A percentile compares a stretch with the other conserved stretches of the same genome.
Evolutionary conservation across 1,140 invertebrate species (phyloP).

Genomic region (Armadillidium nasatum): DNA sequence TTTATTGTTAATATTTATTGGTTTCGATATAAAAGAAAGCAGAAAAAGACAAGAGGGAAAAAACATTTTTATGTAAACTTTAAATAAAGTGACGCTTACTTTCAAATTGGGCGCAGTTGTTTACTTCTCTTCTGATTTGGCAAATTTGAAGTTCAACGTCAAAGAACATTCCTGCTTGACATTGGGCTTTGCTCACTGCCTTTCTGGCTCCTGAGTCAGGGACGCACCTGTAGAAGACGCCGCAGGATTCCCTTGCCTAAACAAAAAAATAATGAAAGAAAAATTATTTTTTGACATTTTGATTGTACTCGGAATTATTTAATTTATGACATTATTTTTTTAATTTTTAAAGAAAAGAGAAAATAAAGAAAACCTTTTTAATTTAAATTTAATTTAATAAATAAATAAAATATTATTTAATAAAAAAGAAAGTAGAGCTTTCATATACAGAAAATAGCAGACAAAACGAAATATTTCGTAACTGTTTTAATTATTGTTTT

Average conservation of each 20-base stretch:
- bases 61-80: not conserved
- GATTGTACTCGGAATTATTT: no score
- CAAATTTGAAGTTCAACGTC: constrained; percentile 91
- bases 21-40: not conserved
- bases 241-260: constrained; percentile 30
- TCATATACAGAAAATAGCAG: no score
- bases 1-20: not conserved
- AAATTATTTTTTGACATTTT: no score
- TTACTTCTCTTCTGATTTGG: constrained; percentile 91
- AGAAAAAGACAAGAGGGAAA: not conserved
- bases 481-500: no score
- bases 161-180: constrained; percentile 84
- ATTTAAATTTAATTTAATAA: no score
- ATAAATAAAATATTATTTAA: no score
- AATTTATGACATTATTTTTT: no score
- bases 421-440: no score
- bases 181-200: constrained; percentile 75
- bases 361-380: no score
- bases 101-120: constrained; percentile 85
- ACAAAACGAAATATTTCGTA: no score
- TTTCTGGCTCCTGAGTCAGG: constrained; percentile 77
- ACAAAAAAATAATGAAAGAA: no score
- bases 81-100: constrained; percentile 64
- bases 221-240: constrained; percentile 62
- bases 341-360: no score